Conservation (phyloP, 1,140 invertebrate genomes). For the Eriosoma lanigerum region DNA sequence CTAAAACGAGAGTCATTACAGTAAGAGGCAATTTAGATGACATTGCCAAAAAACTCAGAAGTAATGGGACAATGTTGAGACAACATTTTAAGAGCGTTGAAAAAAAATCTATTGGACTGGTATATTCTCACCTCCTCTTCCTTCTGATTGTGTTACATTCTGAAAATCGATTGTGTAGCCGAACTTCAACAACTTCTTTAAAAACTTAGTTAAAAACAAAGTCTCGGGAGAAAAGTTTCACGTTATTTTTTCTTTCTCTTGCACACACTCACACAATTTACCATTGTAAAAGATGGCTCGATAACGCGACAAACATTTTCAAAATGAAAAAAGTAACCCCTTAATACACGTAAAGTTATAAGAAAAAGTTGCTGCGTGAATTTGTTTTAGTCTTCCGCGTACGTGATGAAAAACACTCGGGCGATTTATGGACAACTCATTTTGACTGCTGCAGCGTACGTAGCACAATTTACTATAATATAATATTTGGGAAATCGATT, state of each 20-base stretch:
- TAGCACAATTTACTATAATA: too few relatives aligned
- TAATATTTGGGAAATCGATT: neutral
- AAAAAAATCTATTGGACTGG: slow-evolving; percentile 22
- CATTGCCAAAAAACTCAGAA: slow-evolving; percentile 12
- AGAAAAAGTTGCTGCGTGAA: slow-evolving; percentile 16
- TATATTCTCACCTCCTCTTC: neutral
- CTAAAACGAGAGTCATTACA: neutral
- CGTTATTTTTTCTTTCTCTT: slow-evolving; percentile 8
- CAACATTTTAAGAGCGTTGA: neutral
- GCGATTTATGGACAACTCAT: slow-evolving; percentile 13
- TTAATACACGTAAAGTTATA: slow-evolving; percentile 26
- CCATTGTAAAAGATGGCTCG: slow-evolving; percentile 17
- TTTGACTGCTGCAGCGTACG: too few relatives aligned
- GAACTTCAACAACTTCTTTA: slow-evolving; percentile 36
- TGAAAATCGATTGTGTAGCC: slow-evolving; percentile 21
- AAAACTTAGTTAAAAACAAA: slow-evolving; percentile 49
- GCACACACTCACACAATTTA: neutral
- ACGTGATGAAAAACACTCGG: neutral
- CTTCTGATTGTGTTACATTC: slow-evolving; percentile 15
- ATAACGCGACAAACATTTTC: slow-evolving; percentile 48
- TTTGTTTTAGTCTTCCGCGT: neutral
- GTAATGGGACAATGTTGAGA: slow-evolving; percentile 6
- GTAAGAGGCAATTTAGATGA: neutral
- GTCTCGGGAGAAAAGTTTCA: slow-evolving; percentile 47
- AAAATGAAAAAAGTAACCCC: slow-evolving; percentile 43